Evolutionary conservation across 2,113 vertebrate species (phyloP).

Genomic region (western clawed frog (Xenopus tropicalis)): DNA sequence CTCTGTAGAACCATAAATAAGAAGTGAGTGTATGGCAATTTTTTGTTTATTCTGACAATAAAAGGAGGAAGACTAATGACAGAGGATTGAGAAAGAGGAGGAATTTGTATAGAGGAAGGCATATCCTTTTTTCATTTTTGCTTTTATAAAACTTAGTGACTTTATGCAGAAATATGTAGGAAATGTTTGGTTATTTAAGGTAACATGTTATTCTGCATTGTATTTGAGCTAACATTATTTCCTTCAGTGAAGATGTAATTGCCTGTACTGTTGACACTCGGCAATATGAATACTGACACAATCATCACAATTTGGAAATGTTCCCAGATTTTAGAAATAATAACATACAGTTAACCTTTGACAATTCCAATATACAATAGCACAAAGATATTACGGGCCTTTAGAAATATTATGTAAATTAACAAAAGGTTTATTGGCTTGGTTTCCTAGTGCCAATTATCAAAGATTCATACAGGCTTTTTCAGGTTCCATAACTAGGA

Average conservation of each 20-base stretch:
- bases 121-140: no score
- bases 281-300: conserved; percentile 3
- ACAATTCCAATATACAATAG: conserved; percentile 12
- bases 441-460: not conserved
- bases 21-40: no score
- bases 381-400: not conserved
- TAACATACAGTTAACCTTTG: conserved; percentile 21
- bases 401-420: conserved; percentile 9
- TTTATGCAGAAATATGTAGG: no score
- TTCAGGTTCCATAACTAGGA: not conserved
- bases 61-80: no score
- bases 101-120: no score
- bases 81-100: no score
- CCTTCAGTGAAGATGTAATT: not conserved
- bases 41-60: no score
- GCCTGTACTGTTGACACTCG: conserved; percentile 1
- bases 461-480: not conserved
- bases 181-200: no score
- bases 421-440: conserved; percentile 1
- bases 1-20: no score
- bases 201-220: no score
- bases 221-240: no score
- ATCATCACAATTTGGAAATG: conserved; percentile 10
- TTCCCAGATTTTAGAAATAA: conserved; percentile 18
- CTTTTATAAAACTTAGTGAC: no score